phyloP scores from a whole-genome alignment of 2,888 invertebrate species.

The Tetheella fluctuosa region DNA sequence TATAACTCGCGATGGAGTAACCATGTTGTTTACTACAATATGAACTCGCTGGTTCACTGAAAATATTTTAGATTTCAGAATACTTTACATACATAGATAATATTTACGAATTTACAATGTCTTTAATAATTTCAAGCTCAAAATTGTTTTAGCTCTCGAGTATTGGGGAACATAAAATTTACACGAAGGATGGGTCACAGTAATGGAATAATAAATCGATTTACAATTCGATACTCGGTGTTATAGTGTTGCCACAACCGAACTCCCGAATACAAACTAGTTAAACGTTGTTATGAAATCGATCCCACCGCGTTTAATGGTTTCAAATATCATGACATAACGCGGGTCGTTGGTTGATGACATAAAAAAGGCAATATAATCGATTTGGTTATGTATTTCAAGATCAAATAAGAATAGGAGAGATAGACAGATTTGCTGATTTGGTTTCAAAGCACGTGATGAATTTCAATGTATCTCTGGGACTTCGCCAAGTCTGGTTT shows the following conservation, averaged over 20 bases:
- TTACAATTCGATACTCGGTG: conserved; percentile 47
- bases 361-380: conserved; percentile 36
- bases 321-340: conserved; percentile 56
- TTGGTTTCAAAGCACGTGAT: conserved; percentile 9
- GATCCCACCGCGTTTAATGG: conserved; percentile 36
- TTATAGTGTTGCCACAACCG: conserved; percentile 36
- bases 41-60: neutral
- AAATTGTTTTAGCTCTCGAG: too few species aligned
- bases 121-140: too few species aligned
- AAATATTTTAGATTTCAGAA: neutral
- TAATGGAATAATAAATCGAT: conserved; percentile 42
- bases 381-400: too few species aligned
- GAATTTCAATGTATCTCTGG: neutral
- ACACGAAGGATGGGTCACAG: conserved; percentile 2
- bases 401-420: conserved; percentile 10
- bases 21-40: conserved; percentile 26
- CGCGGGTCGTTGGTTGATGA: conserved; percentile 30
- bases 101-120: neutral
- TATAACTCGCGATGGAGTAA: conserved; percentile 27
- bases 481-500: conserved; percentile 7
- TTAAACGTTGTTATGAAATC: conserved; percentile 60
- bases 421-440: conserved; percentile 1
- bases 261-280: conserved; percentile 53
- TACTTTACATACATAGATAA: neutral
- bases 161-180: neutral